Evolutionary conservation across 2,888 invertebrate species (phyloP).

Genomic region (Troglohyphantes excavatus): DNA sequence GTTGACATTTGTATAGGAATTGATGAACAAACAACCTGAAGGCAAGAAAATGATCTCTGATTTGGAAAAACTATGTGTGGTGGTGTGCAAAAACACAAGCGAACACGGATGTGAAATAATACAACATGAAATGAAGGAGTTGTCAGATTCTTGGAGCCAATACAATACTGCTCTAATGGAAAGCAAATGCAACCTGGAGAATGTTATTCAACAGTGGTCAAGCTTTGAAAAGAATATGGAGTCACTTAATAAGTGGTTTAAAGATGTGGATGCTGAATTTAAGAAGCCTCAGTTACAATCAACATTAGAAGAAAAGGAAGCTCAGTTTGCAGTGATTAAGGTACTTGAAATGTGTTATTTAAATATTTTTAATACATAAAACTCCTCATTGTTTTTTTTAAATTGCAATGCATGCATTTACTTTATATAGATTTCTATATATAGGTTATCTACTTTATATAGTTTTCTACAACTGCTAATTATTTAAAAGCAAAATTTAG

Average conservation of each 20-base stretch:
- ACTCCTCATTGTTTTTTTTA: too few species aligned
- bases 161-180: conserved; percentile 86
- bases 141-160: conserved; percentile 87
- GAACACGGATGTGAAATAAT: conserved; percentile 89
- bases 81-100: conserved; percentile 87
- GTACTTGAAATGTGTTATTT: too few species aligned
- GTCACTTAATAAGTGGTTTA: conserved; percentile 92
- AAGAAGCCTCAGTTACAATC: conserved; percentile 93
- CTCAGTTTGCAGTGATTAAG: conserved; percentile 88
- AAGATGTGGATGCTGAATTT: conserved; percentile 91
- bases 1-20: conserved; percentile 82
- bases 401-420: too few species aligned
- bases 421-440: too few species aligned
- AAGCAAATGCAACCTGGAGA: conserved; percentile 89
- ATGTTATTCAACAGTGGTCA: conserved; percentile 91
- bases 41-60: conserved; percentile 86
- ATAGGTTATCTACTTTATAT: too few species aligned
- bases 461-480: too few species aligned
- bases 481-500: too few species aligned
- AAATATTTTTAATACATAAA: too few species aligned
- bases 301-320: conserved; percentile 90
- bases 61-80: conserved; percentile 86
- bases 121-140: conserved; percentile 88
- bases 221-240: conserved; percentile 92
- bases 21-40: conserved; percentile 86